These are phyloP conservation scores for Ceratina australensis DNA, from an alignment of 1,140 invertebrate species.

Conservation along the genomic window DNA sequence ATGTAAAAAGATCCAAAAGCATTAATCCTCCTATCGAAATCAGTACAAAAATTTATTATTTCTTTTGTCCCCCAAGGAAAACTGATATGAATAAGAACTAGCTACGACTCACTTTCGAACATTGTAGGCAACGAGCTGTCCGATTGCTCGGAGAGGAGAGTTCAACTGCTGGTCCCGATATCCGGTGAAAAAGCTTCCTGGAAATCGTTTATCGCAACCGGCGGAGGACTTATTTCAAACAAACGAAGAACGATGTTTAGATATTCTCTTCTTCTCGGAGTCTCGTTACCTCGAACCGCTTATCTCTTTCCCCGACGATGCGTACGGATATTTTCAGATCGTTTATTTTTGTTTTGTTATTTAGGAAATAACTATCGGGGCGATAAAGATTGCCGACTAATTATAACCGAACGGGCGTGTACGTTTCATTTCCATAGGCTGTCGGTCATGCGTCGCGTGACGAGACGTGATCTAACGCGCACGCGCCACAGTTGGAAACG, in stretches of 20 bases:
- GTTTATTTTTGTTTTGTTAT: neutral
- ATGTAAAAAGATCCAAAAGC: too few relatives aligned
- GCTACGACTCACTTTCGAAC: too few relatives aligned
- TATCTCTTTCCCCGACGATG: neutral
- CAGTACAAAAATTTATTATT: too few relatives aligned
- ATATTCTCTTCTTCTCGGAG: neutral
- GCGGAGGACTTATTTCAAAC: neutral
- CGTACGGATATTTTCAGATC: neutral
- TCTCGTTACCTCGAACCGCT: neutral
- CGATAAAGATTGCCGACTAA: slow-evolving; percentile 15
- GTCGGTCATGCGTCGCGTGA: neutral
- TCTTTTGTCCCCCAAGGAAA: too few relatives aligned
- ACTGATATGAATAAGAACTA: too few relatives aligned
- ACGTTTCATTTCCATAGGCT: neutral
- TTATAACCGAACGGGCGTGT: neutral
- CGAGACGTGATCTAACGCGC: slow-evolving; percentile 2
- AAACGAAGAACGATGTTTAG: neutral
- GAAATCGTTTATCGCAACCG: slow-evolving; percentile 19
- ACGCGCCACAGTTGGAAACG: slow-evolving; percentile 19
- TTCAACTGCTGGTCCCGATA: too few relatives aligned
- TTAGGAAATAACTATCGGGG: neutral
- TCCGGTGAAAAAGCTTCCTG: neutral
- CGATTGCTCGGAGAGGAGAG: too few relatives aligned
- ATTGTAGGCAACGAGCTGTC: too few relatives aligned
- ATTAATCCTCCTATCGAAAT: too few relatives aligned